phyloP scores from a whole-genome alignment of 2,113 vertebrate species.

The Pitta sordida region DNA sequence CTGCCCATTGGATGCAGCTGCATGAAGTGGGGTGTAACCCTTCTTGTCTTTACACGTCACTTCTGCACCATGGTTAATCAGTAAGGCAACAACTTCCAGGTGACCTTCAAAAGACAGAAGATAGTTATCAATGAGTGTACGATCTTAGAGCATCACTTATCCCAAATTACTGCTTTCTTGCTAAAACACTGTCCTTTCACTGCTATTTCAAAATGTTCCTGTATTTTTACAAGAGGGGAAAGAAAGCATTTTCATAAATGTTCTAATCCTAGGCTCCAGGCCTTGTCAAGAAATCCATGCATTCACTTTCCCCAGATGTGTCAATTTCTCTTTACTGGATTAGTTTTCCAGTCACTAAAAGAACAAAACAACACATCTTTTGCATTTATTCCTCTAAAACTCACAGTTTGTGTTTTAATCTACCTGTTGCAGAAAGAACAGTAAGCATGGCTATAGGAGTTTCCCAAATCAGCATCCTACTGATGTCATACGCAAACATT shows the following conservation, averaged over 20 bases:
- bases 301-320: neutral
- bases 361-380: neutral
- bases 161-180: neutral
- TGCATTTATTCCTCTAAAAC: neutral
- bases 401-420: neutral
- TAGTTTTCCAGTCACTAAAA: neutral
- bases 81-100: constrained; percentile 88
- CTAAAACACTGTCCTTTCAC: neutral
- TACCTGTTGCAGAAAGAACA: neutral
- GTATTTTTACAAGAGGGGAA: neutral
- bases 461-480: neutral
- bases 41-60: constrained; percentile 95
- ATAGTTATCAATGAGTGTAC: neutral
- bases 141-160: neutral
- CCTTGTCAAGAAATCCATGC: neutral
- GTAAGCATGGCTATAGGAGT: neutral
- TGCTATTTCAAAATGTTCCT: neutral
- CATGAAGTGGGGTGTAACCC: constrained; percentile 92
- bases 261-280: neutral
- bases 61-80: constrained; percentile 92
- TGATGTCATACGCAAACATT: neutral
- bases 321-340: neutral
- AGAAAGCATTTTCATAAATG: neutral
- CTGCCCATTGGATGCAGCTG: constrained; percentile 91
- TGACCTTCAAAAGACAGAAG: constrained; percentile 79